phyloP scores from a whole-genome alignment of 2,113 vertebrate species.

The Gymnarchus niloticus region DNA sequence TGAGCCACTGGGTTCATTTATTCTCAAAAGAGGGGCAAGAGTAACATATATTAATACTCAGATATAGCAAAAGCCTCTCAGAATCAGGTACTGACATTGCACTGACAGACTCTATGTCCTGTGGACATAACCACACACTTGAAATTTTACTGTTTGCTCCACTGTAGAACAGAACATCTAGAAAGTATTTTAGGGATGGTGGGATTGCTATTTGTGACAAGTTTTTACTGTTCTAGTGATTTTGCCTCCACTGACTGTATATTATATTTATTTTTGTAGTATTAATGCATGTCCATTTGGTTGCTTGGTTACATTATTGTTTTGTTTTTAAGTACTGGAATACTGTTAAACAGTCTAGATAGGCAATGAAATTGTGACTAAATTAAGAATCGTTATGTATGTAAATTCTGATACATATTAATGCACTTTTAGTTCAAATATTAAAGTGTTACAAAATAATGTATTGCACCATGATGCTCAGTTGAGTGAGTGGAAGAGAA shows the following conservation, averaged over 20 bases:
- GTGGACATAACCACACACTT: conserved; percentile 58
- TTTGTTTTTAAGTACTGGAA: conserved; percentile 17
- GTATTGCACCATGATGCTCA: not conserved
- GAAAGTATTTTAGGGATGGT: conserved; percentile 36
- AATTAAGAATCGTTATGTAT: conserved; percentile 44
- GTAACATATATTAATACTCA: conserved; percentile 26
- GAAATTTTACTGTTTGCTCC: conserved; percentile 41
- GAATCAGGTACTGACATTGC: conserved; percentile 63
- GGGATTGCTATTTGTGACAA: conserved; percentile 34
- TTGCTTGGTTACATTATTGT: conserved; percentile 29
- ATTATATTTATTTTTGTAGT: conserved; percentile 50
- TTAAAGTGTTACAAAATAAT: conserved; percentile 38
- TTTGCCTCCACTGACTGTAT: conserved; percentile 53
- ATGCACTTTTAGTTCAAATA: conserved; percentile 58
- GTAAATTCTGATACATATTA: conserved; percentile 54
- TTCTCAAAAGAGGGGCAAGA: conserved; percentile 15
- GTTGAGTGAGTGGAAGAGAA: not conserved
- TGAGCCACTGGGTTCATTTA: not conserved
- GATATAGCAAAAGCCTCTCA: conserved; percentile 29
- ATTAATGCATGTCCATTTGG: conserved; percentile 47
- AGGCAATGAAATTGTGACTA: conserved; percentile 39
- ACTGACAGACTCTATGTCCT: conserved; percentile 64
- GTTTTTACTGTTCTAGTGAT: conserved; percentile 45
- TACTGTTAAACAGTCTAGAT: conserved; percentile 45
- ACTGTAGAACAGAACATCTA: conserved; percentile 30